phyloP scores from a whole-genome alignment of 2,113 vertebrate genomes.

The Brachyistius frenatus region DNA sequence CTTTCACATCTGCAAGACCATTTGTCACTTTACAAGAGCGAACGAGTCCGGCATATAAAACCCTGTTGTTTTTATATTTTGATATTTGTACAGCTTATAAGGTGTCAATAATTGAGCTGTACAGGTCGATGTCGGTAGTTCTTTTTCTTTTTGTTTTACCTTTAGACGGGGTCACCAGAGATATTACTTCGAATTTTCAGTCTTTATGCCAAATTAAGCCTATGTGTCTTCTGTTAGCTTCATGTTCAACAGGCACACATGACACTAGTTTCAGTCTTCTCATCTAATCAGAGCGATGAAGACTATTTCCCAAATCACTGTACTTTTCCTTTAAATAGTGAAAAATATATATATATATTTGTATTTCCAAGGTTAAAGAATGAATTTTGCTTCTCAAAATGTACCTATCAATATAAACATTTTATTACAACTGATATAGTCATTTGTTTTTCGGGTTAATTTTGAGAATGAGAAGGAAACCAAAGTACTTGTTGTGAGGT shows the following conservation, averaged over 20 bases:
- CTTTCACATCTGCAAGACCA: neutral
- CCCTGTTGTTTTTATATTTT: no score
- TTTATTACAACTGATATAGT: neutral
- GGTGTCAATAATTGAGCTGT: neutral
- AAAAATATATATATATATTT: no score
- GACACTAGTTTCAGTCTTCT: no score
- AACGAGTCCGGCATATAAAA: neutral
- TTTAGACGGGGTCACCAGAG: neutral
- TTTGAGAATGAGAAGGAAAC: constrained; percentile 14
- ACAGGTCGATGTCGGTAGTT: neutral
- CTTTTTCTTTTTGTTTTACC: neutral
- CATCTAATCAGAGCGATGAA: no score
- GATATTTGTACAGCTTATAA: neutral
- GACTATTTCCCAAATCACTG: no score
- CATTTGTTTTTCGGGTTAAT: neutral
- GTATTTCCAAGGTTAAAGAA: no score
- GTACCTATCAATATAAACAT: no score
- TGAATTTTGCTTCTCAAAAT: no score
- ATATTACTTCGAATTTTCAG: neutral
- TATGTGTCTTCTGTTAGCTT: no score
- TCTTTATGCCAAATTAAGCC: no score
- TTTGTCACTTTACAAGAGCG: neutral
- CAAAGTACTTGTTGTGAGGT: constrained; percentile 86
- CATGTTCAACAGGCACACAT: no score
- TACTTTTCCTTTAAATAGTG: no score